These are phyloP conservation scores for Lordiphosa mommai DNA, from an alignment of 1,140 invertebrate species.

Conservation along the genomic window DNA sequence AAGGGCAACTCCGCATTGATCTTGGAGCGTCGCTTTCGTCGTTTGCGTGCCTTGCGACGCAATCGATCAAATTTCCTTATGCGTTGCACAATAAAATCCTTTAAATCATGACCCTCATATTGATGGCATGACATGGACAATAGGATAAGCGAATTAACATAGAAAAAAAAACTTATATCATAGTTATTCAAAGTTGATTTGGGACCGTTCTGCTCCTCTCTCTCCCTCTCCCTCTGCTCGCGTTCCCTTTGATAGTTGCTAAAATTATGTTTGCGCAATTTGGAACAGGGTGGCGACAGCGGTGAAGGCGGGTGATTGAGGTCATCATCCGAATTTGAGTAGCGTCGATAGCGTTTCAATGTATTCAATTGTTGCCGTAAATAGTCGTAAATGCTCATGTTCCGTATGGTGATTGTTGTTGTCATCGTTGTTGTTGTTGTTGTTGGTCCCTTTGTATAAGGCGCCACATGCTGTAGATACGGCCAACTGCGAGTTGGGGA, in stretches of 20 bases:
- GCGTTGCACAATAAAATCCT: slow-evolving; percentile 62
- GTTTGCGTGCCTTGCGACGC: slow-evolving; percentile 67
- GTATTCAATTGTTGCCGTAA: slow-evolving; percentile 39
- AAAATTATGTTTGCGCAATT: slow-evolving; percentile 52
- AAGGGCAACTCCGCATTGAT: not conserved
- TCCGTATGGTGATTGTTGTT: slow-evolving; percentile 47
- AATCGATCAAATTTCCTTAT: slow-evolving; percentile 67
- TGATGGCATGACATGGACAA: slow-evolving; percentile 64
- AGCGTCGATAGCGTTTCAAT: slow-evolving; percentile 42
- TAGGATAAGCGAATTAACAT: slow-evolving; percentile 73
- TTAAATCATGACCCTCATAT: slow-evolving; percentile 63
- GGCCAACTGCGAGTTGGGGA: slow-evolving; percentile 57
- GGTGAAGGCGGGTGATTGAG: slow-evolving; percentile 9
- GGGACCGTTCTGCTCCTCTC: slow-evolving; percentile 7
- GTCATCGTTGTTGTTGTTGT: slow-evolving; percentile 16
- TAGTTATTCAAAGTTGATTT: slow-evolving; percentile 40
- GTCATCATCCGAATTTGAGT: slow-evolving; percentile 10
- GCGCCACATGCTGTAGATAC: slow-evolving; percentile 69
- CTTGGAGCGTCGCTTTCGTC: slow-evolving; percentile 46
- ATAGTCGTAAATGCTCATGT: slow-evolving; percentile 65
- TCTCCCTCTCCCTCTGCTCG: no score
- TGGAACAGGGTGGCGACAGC: slow-evolving; percentile 19
- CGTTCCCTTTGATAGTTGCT: slow-evolving; percentile 21
- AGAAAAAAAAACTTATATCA: slow-evolving; percentile 77
- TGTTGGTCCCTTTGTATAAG: slow-evolving; percentile 33